Conservation (phyloP, 2,113 vertebrate genomes). For the Clarias magur region DNA sequence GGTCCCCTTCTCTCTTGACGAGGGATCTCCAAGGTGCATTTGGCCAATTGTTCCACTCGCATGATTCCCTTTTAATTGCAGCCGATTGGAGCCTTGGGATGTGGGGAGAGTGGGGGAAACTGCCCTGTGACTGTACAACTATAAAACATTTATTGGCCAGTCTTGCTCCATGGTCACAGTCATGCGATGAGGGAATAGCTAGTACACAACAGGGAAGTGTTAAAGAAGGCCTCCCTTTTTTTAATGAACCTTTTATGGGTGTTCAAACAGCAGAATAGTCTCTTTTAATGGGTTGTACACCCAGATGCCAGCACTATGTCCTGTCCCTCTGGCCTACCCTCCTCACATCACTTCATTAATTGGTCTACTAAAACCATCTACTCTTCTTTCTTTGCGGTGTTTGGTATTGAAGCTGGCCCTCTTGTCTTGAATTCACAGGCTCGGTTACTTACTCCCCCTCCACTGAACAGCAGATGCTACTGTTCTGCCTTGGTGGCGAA, state of each 20-base stretch:
- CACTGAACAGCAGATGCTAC: conserved; percentile 63
- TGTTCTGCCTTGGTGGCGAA: conserved; percentile 64
- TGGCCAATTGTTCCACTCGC: conserved; percentile 43
- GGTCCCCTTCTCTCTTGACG: conserved; percentile 42
- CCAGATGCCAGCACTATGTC: conserved; percentile 64
- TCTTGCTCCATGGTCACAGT: conserved; percentile 56
- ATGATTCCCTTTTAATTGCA: conserved; percentile 59
- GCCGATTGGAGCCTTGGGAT: conserved; percentile 52
- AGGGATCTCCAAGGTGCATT: conserved; percentile 58
- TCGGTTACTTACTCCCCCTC: conserved; percentile 37
- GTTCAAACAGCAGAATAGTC: conserved; percentile 70
- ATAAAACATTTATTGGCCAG: conserved; percentile 67
- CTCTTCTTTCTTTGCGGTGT: conserved; percentile 40
- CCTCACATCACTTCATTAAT: conserved; percentile 66
- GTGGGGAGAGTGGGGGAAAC: conserved; percentile 50
- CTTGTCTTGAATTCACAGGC: conserved; percentile 40
- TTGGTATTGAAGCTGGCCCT: conserved; percentile 25
- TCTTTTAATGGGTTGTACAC: conserved; percentile 61
- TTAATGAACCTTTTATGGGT: conserved; percentile 66
- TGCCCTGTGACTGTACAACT: conserved; percentile 57
- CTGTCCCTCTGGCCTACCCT: conserved; percentile 50
- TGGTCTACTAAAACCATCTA: conserved; percentile 57
- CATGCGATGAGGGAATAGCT: conserved; percentile 50
- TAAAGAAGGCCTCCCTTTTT: conserved; percentile 63
- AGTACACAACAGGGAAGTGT: conserved; percentile 61